Percentiles rank a stretch among this genome's conserved stretches.
Conservation (phyloP, 2,113 vertebrate species). For the Heloderma charlesbogerti region DNA sequence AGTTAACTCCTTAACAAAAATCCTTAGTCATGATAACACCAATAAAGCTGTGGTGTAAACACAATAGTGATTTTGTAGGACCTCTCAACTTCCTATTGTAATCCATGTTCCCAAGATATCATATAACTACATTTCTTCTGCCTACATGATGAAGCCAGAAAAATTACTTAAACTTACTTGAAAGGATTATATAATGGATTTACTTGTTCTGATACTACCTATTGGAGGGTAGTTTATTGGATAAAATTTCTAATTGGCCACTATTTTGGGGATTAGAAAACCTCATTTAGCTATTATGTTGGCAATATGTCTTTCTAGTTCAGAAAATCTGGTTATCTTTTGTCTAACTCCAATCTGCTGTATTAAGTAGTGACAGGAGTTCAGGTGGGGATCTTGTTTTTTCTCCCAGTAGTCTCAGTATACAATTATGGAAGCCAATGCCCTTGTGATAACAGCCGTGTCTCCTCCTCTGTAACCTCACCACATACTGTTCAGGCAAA, state of each 20-base stretch:
- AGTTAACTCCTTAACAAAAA: background rate
- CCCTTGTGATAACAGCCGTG: background rate
- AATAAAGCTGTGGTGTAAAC: background rate
- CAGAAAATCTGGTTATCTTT: background rate
- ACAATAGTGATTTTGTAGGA: background rate
- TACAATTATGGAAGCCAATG: background rate
- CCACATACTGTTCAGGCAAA: background rate
- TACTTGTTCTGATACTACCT: slow-evolving; percentile 6
- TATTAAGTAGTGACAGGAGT: slow-evolving; percentile 8
- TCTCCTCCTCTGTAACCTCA: background rate
- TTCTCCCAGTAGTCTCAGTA: background rate
- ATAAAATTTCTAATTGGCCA: slow-evolving; percentile 14
- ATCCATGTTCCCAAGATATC: slow-evolving; percentile 21
- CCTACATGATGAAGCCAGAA: slow-evolving; percentile 9
- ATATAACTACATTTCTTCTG: slow-evolving; percentile 5
- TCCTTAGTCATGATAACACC: background rate
- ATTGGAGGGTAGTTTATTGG: background rate
- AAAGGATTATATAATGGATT: slow-evolving; percentile 21
- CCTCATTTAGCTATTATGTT: slow-evolving; percentile 3
- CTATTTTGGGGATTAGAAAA: slow-evolving; percentile 20
- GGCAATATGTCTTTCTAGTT: background rate
- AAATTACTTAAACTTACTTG: slow-evolving; percentile 18
- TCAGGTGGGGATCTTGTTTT: background rate
- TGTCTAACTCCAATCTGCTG: background rate
- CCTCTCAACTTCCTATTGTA: background rate